Conservation (phyloP, 2,888 invertebrate species). For the Agrilus biguttatus region DNA sequence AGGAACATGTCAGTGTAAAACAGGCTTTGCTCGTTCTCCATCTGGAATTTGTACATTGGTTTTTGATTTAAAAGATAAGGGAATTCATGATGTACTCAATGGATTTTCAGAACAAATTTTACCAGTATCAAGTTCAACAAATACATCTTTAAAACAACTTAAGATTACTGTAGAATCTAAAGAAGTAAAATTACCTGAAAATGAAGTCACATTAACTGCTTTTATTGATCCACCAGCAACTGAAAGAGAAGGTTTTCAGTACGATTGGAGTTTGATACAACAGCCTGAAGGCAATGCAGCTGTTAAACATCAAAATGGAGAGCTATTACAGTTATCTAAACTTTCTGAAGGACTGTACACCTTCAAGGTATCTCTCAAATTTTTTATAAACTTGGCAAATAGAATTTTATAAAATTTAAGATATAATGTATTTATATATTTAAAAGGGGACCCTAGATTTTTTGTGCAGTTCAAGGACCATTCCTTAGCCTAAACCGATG, state of each 20-base stretch:
- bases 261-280: constrained; percentile 75
- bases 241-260: constrained; percentile 64
- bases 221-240: constrained; percentile 64
- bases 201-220: constrained; percentile 70
- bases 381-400: no score
- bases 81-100: constrained; percentile 13
- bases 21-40: constrained; percentile 41
- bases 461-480: no score
- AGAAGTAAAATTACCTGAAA: constrained; percentile 66
- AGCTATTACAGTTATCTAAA: constrained; percentile 68
- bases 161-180: constrained; percentile 64
- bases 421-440: no score
- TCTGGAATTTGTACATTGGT: constrained; percentile 19
- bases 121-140: constrained; percentile 10
- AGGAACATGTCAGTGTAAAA: constrained; percentile 59
- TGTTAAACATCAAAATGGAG: constrained; percentile 71
- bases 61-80: constrained; percentile 26
- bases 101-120: constrained; percentile 17
- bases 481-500: no score
- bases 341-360: constrained; percentile 77
- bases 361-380: constrained; percentile 49
- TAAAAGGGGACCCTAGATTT: no score
- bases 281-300: constrained; percentile 62
- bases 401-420: no score
- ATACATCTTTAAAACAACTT: constrained; percentile 46